Evolutionary conservation across 2,113 vertebrate species (phyloP), one percentile per base, ranked within the genome.

Genomic region (Vulpes ferrilata): DNA sequence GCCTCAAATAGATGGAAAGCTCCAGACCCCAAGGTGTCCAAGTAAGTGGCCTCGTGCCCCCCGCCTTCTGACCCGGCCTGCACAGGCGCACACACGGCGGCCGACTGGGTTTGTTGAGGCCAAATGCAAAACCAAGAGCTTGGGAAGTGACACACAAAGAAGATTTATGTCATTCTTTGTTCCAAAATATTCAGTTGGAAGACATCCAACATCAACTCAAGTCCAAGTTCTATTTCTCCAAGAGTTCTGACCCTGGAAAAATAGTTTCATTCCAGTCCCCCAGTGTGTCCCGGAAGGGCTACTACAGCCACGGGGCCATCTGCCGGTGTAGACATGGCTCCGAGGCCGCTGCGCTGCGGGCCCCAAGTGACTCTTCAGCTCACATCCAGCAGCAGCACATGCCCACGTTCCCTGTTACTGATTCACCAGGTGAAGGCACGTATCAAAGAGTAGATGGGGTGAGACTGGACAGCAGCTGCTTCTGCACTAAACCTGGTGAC

Each of bases 181-280:
- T 89, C 22, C 43, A 88, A 96, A 84, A 93, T 85, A 78, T 13
- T 81, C 30, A 32, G 57, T 3, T 88, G 84, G 81, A 97, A 62
- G 98, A 88, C 30, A 81, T 51, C 69, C 67, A 55, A 91, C 80
- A 95, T 88, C 59, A 59, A 97, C 65, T 95, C 86, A 95, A 62
- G 53, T 78, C 32, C 3, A 20, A 17, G 62, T 83, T 88, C 86
- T 69, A 95, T 48, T 30, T 89, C 93, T 95, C 65, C 59, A 92
- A 88, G 76, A 97, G 74, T 55, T 88, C 23, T 71, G 32, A 96
- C 23, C 35, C 51, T 65, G 74, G 93, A 53, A 97, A 97, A 81
- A 71, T 22, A 83, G 62, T 71, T 97, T 92, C 84, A 62, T 48
- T 93, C 95, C 10, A 80, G 65, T 62, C 38, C 93, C 74, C 95